Evolutionary conservation across 2,113 vertebrate genomes (phyloP).

Genomic region (Rhabdomys dilectus): DNA sequence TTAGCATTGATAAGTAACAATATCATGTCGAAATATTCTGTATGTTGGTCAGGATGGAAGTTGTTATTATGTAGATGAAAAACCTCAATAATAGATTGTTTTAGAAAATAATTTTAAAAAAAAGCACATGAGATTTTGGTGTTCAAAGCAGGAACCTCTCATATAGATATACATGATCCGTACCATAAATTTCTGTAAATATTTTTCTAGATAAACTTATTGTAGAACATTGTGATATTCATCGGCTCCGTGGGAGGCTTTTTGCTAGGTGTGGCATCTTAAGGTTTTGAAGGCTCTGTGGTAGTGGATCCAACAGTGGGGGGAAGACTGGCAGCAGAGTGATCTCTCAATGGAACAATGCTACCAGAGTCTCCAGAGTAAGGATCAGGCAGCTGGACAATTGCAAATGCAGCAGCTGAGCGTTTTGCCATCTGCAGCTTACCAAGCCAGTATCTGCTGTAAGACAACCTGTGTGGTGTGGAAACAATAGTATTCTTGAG

Average conservation of each 20-base stretch:
- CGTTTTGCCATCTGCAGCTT: conserved; percentile 85
- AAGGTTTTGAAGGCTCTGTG: conserved; percentile 78
- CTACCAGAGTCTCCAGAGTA: conserved; percentile 68
- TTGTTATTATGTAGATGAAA: not conserved
- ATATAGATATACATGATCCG: not conserved
- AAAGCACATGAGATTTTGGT: not conserved
- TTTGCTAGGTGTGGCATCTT: conserved; percentile 96
- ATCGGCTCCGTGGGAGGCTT: conserved; percentile 98
- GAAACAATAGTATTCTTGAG: conserved; percentile 85
- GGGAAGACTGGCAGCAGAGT: conserved; percentile 31
- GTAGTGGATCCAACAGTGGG: not conserved
- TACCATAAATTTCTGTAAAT: not conserved
- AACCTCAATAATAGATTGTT: not conserved
- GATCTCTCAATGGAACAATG: conserved; percentile 40
- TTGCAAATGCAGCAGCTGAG: conserved; percentile 82
- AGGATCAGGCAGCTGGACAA: conserved; percentile 74
- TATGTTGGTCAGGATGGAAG: not conserved
- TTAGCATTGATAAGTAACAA: not conserved
- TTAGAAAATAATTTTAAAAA: not conserved
- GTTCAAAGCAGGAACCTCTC: not conserved
- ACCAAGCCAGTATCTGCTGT: conserved; percentile 85
- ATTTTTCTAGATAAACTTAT: not conserved
- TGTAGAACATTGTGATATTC: conserved; percentile 93
- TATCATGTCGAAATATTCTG: not conserved
- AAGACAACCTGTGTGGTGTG: conserved; percentile 81